Percentiles rank a stretch among this genome's conserved stretches.
These are phyloP conservation scores for Odontocolon sp. DNA, from an alignment of 2,888 invertebrate species.

Conservation along the genomic window DNA sequence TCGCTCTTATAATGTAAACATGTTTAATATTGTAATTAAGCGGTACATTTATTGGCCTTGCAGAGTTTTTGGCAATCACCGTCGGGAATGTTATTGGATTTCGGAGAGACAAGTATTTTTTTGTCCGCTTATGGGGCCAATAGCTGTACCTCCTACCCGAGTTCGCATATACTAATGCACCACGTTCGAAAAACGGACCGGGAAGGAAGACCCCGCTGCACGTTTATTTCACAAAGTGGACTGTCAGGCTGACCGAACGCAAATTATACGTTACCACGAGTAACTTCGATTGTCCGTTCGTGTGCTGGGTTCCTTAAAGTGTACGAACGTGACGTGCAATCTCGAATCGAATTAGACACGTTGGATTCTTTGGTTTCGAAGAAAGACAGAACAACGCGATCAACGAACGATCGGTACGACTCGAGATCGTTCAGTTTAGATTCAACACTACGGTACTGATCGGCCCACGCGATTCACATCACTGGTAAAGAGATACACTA, in stretches of 20 bases:
- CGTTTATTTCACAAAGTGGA: constrained; percentile 57
- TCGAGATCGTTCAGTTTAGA: constrained; percentile 7
- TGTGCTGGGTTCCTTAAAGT: constrained; percentile 32
- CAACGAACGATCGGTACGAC: constrained; percentile 29
- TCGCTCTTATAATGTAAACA: no score
- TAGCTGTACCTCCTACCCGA: no score
- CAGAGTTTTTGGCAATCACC: no score
- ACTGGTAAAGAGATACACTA: background rate
- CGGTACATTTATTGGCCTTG: no score
- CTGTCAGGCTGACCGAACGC: constrained; percentile 55
- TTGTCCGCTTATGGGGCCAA: no score
- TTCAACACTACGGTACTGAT: constrained; percentile 3
- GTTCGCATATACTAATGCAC: background rate
- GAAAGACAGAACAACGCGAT: constrained; percentile 25
- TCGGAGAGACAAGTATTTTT: no score
- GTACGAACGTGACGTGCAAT: constrained; percentile 33
- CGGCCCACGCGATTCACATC: constrained; percentile 35
- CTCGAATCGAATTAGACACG: constrained; percentile 44
- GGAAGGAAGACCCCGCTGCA: constrained; percentile 26
- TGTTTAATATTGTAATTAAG: no score
- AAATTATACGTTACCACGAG: constrained; percentile 54
- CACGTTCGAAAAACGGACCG: constrained; percentile 11
- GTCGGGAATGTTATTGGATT: no score
- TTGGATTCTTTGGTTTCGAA: constrained; percentile 32
- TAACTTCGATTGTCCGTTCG: constrained; percentile 29